These are phyloP conservation scores for Syngnathus acus DNA, from an alignment of 2,797 vertebrate species.

Conservation along the genomic window DNA sequence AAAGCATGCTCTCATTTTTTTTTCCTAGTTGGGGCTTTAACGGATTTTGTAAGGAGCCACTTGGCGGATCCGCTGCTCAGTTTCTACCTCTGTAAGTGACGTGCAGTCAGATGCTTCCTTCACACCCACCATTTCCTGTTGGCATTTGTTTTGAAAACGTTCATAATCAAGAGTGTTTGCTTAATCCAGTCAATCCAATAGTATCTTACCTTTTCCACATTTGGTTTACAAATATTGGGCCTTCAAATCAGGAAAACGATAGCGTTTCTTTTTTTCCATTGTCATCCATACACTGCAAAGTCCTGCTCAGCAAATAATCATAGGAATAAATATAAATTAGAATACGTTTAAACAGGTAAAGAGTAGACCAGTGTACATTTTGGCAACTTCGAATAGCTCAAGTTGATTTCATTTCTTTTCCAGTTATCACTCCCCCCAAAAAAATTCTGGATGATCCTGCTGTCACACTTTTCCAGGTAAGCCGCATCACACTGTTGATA, in stretches of 20 bases:
- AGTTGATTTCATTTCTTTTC: constrained; percentile 10
- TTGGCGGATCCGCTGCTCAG: constrained; percentile 75
- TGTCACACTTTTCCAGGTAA: constrained; percentile 70
- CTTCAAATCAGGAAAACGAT: no score
- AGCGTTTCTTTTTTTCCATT: no score
- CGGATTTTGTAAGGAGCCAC: constrained; percentile 79
- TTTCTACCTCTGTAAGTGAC: constrained; percentile 89
- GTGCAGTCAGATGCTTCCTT: neutral
- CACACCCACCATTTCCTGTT: neutral
- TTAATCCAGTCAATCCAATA: neutral
- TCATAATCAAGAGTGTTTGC: neutral
- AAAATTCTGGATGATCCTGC: constrained; percentile 57
- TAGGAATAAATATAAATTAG: neutral
- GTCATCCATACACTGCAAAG: neutral
- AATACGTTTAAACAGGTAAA: neutral
- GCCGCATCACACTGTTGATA: constrained; percentile 2
- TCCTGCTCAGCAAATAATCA: neutral
- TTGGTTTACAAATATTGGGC: no score
- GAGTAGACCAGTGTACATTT: neutral
- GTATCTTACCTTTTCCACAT: neutral
- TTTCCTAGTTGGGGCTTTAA: constrained; percentile 77
- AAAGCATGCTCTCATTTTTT: constrained; percentile 10
- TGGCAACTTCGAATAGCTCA: neutral
- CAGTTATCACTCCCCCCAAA: constrained; percentile 74
- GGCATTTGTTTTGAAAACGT: neutral